Evolutionary conservation across 2,113 vertebrate genomes (phyloP), one percentile per base, ranked within the genome.

Genomic region (Orientallactaga bullata): DNA sequence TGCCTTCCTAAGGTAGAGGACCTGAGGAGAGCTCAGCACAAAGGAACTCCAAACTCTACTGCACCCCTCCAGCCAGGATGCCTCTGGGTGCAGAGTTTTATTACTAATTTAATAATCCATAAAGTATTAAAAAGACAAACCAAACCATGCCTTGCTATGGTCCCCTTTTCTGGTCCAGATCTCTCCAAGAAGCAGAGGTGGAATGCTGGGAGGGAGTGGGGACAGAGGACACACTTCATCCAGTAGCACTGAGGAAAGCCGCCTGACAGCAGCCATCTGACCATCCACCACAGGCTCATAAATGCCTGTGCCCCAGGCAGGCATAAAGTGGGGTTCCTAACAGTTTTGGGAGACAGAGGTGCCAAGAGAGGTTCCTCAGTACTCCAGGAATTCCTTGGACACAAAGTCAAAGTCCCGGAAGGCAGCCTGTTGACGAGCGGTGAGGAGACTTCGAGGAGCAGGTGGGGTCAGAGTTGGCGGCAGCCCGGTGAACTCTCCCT

Each of bases 361-460:
- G 3, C n/a, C 0, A 0, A 10, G 42, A 85, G 35, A 39, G 55
- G 42, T 47, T 26, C 73, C 82, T 98, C 97, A 98, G 90, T 85
- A 89, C 51, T 84, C 94, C 61, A 98, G 83, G 90, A 99, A 98
- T 79, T 97, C 89, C 7, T 98, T 98, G 4, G 99, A 99, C 96
- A 98, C 97, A 7, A 99, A 99, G 97, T 99, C 99, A n/a, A 99
- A 99, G 97, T 99, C 99, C 7, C 96, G 98, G 91, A 99, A 99
- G 84, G 98, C 96, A 1, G 98, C 96, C 97, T 99, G 99, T 55
- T 99, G 98, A 91, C 97, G 97, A 1, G 95, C 82, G 0, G 98
- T 98, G 76, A 99, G 98, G 47, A 95, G 18, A 80, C 96, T 96
- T 78, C 96, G 97, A 21, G 98, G 97, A 66, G 97, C 97, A 0